phyloP scores from a whole-genome alignment of 1,140 invertebrate genomes.

The Apocrypta bakeri region DNA sequence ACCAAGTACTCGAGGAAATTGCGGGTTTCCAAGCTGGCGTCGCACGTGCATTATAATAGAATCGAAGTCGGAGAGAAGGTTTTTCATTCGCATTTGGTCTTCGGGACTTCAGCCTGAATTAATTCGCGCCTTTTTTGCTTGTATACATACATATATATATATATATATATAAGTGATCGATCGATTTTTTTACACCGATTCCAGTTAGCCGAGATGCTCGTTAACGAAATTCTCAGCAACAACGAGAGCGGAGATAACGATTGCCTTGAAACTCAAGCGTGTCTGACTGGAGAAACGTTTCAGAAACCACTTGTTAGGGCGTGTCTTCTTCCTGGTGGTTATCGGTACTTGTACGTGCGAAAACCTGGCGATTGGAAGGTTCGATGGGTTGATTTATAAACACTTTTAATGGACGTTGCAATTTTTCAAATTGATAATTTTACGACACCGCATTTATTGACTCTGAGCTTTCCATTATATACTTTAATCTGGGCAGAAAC shows the following conservation, averaged over 20 bases:
- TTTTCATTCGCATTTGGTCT: neutral
- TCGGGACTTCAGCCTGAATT: neutral
- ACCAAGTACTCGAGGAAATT: conserved; percentile 78
- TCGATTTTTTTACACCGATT: no score
- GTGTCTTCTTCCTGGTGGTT: conserved; percentile 66
- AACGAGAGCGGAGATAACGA: neutral
- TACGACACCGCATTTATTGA: no score
- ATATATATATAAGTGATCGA: no score
- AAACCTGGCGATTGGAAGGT: conserved; percentile 59
- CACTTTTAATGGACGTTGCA: no score
- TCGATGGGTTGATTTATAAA: no score
- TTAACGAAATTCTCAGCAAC: neutral
- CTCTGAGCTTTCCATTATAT: no score
- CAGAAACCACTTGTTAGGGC: conserved; percentile 57
- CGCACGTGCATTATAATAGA: conserved; percentile 75
- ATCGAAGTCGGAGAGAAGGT: conserved; percentile 76
- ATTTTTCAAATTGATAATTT: no score
- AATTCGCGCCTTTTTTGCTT: neutral
- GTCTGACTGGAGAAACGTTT: conserved; percentile 36
- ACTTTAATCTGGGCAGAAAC: no score
- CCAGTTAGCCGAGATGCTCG: conserved; percentile 4
- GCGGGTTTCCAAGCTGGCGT: conserved; percentile 67
- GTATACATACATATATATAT: neutral
- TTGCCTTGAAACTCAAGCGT: conserved; percentile 25
- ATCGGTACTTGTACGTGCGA: conserved; percentile 65